Conservation (phyloP, 37 sponge, comb jelly and placozoan species). For the Mnemiopsis leidyi region DNA sequence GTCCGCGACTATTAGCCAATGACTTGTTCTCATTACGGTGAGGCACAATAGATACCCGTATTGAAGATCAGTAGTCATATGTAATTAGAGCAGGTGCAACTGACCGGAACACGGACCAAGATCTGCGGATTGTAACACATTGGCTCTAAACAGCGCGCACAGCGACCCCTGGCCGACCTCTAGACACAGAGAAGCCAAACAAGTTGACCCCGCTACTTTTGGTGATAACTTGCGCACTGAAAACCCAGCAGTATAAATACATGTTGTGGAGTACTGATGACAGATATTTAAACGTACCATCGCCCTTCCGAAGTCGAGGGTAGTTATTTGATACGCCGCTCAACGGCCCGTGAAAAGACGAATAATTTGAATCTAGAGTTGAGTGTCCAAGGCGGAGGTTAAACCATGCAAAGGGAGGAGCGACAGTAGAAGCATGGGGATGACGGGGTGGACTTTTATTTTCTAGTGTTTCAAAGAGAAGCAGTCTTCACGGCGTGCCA, state of each 20-base stretch:
- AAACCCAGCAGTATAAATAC: neutral
- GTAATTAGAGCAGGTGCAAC: constrained; percentile 17
- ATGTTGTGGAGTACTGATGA: neutral
- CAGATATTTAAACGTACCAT: neutral
- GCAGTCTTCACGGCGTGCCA: neutral
- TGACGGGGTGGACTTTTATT: neutral
- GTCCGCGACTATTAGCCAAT: neutral
- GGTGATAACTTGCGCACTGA: neutral
- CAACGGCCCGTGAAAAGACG: neutral
- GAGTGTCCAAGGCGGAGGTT: neutral
- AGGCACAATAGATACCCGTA: constrained; percentile 17
- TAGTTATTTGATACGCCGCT: neutral
- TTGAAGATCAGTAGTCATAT: neutral
- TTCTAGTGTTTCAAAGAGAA: neutral
- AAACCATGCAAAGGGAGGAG: neutral
- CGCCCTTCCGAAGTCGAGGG: neutral
- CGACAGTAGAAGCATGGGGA: neutral
- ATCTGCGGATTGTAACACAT: neutral
- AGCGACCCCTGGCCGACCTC: neutral
- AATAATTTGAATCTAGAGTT: neutral
- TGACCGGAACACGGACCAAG: constrained; percentile 4
- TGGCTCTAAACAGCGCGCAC: neutral
- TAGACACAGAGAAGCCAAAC: neutral
- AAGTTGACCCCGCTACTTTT: neutral
- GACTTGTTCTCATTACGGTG: neutral